Evolutionary conservation across 2,113 vertebrate species (phyloP), one percentile per base, ranked within the genome.

Genomic region (Cynoglossus semilaevis): DNA sequence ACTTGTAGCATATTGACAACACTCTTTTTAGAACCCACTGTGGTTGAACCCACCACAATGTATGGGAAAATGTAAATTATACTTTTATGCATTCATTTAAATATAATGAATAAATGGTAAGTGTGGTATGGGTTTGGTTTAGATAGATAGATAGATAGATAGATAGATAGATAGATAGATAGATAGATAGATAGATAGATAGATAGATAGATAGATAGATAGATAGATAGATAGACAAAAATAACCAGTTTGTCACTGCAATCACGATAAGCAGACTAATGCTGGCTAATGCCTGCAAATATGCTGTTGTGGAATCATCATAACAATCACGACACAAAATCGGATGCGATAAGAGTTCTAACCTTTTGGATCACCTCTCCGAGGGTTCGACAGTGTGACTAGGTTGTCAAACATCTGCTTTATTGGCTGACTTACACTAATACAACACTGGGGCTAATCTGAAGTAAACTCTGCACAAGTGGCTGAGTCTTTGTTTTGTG

Each of bases 401-500:
- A 69, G 15, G 58, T 60, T 54, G 72, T 83, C 67, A 69, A 42
- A 71, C 65, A 55, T 67, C 40, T 42, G 49, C 52, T 76, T 67
- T 64, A 80, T 77, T 79, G 76, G 71, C 67, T 77, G 78, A 55
- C 15, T 41, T 51, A 53, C 45, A 75, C 74, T 83, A 68, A 65
- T 38, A 67, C 60, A 51, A 35, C 54, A 74, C 68, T 68, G 69
- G 67, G 79, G 77, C 68, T 88, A 90, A 89, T 89, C 87, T 83
- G 77, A 85, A 88, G 76, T 75, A 76, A 88, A 86, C 77, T 85
- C 74, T 50, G 63, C 60, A 66, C 84, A 86, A 82, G 80, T 68
- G 84, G 71, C 81, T 76, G 69, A 84, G 72, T 84, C 62, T 64
- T 86, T 89, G 85, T 89, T 86, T 74, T 82, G 79, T 87, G 85